Evolutionary conservation across 2,888 invertebrate species (phyloP), one percentile per base, ranked within the genome.

Genomic region (Eristalis arbustorum): DNA sequence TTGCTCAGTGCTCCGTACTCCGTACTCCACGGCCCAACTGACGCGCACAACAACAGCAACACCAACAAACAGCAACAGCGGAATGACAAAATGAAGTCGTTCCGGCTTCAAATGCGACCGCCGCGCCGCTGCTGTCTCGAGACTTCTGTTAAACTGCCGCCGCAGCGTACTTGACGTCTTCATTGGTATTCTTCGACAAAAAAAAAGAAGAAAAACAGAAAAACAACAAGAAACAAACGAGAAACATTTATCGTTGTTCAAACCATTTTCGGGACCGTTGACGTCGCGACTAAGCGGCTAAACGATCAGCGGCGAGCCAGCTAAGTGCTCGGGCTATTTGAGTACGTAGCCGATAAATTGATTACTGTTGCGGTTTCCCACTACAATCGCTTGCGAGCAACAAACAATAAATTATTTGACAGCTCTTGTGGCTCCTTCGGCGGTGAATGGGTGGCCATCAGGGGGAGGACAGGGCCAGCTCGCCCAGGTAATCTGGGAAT

Each of bases 311-410:
- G 4, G 42, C n/a, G 25, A n/a, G n/a, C n/a, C 25, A 3, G 34
- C 62, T 73, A 73, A 73, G 66, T 79, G 73, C 3, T 80, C 18
- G 18, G 18, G 68, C 73, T 63, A 74, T 80, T 63, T 56, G 57
- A 56, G 22, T 68, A 13, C 73, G 68, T 63, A 80, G 25, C 56
- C 40, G 61, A 80, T 42, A 80, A 73, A 74, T 80, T 80, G 79
- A 67, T 78, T 72, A 64, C 57, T 37, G 63, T 34, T 68, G 78
- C 14, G 72, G 61, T 62, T 67, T 68, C 13, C 49, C 37, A 62
- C 6, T 5, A 1, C 31, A 31, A 68, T 68, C 68, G 28, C 67
- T 75, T 67, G 67, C 57, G 18, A 31, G 18, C 25, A 72, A 61
- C n/a, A 66, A 31, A 67, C 22, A 63, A 67, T 74, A 57, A 80